phyloP scores from a whole-genome alignment of 2,888 invertebrate genomes.

The Drosophila sordidapex region DNA sequence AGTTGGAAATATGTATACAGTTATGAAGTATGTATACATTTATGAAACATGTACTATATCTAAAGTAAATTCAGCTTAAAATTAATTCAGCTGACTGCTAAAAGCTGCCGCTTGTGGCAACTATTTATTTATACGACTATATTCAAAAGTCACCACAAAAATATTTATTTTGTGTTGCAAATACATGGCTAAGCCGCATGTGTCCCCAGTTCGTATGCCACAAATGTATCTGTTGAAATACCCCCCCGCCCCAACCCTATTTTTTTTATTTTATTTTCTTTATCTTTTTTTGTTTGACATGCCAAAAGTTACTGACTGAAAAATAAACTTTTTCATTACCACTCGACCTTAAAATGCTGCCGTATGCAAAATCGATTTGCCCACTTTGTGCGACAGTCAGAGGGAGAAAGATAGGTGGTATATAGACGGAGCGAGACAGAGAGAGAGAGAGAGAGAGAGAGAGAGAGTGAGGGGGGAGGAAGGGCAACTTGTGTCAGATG shows the following conservation, averaged over 20 bases:
- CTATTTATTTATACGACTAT: not conserved
- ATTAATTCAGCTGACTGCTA: not conserved
- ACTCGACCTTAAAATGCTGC: slow-evolving; percentile 47
- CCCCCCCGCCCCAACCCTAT: accelerated
- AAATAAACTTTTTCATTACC: slow-evolving; percentile 54
- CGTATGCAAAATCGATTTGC: slow-evolving; percentile 61
- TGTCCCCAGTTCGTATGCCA: slow-evolving; percentile 3
- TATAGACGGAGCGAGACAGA: no score
- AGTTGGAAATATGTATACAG: not conserved
- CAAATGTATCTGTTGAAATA: slow-evolving; percentile 26
- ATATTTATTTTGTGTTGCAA: slow-evolving; percentile 4
- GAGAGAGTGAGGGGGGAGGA: no score
- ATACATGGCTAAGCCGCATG: slow-evolving; percentile 19
- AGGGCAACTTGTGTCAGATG: slow-evolving; percentile 26
- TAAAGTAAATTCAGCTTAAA: not conserved
- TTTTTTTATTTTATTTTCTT: not conserved
- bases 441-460: not conserved
- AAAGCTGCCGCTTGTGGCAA: not conserved
- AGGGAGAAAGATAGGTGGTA: no score
- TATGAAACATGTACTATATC: not conserved
- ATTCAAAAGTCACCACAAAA: not conserved
- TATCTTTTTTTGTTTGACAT: slow-evolving; percentile 16
- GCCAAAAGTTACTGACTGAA: slow-evolving; percentile 43
- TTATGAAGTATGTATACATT: not conserved
- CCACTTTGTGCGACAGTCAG: slow-evolving; percentile 15